Percentiles rank a stretch among this genome's conserved stretches.
These are phyloP conservation scores for Sapajus apella DNA, from an alignment of 2,113 vertebrate genomes.

Conservation along the genomic window DNA sequence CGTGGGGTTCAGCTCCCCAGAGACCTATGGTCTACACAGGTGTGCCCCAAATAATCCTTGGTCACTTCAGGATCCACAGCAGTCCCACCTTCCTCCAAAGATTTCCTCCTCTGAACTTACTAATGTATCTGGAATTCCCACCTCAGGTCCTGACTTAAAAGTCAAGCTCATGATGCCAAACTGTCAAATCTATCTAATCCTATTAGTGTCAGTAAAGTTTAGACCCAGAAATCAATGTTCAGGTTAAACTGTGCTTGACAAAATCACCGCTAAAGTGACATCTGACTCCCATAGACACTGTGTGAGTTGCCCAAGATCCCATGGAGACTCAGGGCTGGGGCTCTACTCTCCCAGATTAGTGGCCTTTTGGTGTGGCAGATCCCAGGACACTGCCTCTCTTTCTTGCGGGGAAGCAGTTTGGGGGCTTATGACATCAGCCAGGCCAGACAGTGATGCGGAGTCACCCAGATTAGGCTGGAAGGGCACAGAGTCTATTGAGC, in stretches of 20 bases:
- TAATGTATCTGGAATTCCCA: background rate
- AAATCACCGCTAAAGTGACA: background rate
- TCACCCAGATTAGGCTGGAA: rapidly evolving
- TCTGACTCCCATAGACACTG: background rate
- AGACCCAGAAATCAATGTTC: background rate
- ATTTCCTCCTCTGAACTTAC: background rate
- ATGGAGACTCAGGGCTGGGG: background rate
- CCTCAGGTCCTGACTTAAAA: background rate
- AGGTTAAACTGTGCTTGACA: background rate
- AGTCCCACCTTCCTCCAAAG: too few species aligned
- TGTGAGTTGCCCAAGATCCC: background rate
- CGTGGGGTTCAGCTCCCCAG: background rate
- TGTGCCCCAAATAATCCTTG: background rate
- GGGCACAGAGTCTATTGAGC: background rate
- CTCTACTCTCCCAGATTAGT: background rate
- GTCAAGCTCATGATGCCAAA: background rate
- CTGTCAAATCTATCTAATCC: background rate
- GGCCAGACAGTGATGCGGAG: background rate
- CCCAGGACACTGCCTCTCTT: background rate
- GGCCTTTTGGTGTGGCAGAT: background rate
- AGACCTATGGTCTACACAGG: background rate
- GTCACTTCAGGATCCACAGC: background rate
- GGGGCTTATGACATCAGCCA: background rate
- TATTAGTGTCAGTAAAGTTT: background rate
- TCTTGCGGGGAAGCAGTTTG: background rate